These are phyloP conservation scores for Zoanthus sociatus DNA, from an alignment of 92 coral and sea anemone genomes.

Conservation along the genomic window DNA sequence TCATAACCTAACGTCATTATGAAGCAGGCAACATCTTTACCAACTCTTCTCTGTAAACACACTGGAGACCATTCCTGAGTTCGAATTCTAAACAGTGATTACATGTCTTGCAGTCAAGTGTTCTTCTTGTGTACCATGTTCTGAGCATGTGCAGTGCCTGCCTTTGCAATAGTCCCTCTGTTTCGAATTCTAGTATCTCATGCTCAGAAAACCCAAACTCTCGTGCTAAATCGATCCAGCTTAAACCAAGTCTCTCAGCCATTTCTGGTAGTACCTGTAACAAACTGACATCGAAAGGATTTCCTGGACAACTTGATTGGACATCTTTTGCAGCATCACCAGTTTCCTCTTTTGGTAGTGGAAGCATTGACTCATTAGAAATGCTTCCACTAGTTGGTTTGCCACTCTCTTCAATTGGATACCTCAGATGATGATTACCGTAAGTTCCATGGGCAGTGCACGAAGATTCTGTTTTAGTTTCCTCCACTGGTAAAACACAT, in stretches of 20 bases:
- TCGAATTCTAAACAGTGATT: neutral
- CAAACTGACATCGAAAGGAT: neutral
- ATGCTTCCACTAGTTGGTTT: neutral
- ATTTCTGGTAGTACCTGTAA: constrained; percentile 10
- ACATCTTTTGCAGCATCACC: neutral
- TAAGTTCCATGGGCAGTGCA: neutral
- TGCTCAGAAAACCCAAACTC: constrained; percentile 18
- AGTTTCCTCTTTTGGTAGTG: constrained; percentile 13
- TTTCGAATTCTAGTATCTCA: constrained; percentile 7
- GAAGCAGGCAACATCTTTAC: constrained; percentile 2
- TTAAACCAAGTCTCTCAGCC: constrained; percentile 37
- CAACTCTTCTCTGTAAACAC: constrained; percentile 23
- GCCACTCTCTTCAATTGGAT: neutral
- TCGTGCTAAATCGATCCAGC: constrained; percentile 42
- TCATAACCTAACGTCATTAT: neutral
- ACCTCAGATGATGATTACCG: neutral
- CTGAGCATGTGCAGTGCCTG: constrained; percentile 43
- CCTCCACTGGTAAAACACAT: neutral
- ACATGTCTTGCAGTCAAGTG: neutral
- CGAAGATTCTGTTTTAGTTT: neutral
- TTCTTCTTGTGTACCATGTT: constrained; percentile 3
- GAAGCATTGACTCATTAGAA: neutral
- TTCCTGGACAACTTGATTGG: neutral
- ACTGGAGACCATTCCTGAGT: constrained; percentile 13
- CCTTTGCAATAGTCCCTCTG: constrained; percentile 2